phyloP scores from a whole-genome alignment of 2,888 invertebrate genomes.

The Operophtera brumata region DNA sequence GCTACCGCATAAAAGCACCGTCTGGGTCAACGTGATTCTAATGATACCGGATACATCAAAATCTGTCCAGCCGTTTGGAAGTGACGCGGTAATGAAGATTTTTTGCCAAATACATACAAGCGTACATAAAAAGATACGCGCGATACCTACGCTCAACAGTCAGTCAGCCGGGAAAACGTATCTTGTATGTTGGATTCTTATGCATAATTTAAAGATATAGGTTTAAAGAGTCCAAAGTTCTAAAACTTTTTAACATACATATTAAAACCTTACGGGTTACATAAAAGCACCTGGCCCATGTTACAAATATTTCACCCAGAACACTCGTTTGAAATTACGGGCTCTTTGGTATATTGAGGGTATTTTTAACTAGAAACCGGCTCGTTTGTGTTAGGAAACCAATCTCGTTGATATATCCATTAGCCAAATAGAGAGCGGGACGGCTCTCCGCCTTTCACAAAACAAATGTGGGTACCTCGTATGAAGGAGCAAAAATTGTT shows the following conservation, averaged over 20 bases:
- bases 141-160: too few relatives aligned
- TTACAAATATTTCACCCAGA: slow-evolving; percentile 43
- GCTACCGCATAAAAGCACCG: too few relatives aligned
- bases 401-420: slow-evolving; percentile 67
- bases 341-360: slow-evolving; percentile 29
- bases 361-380: slow-evolving; percentile 54
- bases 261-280: slow-evolving; percentile 34
- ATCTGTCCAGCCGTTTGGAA: too few relatives aligned
- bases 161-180: too few relatives aligned
- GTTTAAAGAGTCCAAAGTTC: slow-evolving; percentile 3
- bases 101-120: too few relatives aligned
- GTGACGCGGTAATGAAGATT: too few relatives aligned
- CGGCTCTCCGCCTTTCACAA: slow-evolving; percentile 47
- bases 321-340: slow-evolving; percentile 44
- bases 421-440: slow-evolving; percentile 60
- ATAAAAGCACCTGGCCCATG: slow-evolving; percentile 36
- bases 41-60: not conserved
- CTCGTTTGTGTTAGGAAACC: slow-evolving; percentile 55
- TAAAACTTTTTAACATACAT: slow-evolving; percentile 26
- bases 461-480: slow-evolving; percentile 48
- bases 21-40: too few relatives aligned
- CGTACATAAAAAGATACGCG: too few relatives aligned
- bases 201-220: slow-evolving; percentile 11
- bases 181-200: too few relatives aligned
- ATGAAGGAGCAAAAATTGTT: slow-evolving; percentile 49